These are phyloP conservation scores for Cacatua alba DNA, from an alignment of 2,113 vertebrate genomes.

Conservation along the genomic window DNA sequence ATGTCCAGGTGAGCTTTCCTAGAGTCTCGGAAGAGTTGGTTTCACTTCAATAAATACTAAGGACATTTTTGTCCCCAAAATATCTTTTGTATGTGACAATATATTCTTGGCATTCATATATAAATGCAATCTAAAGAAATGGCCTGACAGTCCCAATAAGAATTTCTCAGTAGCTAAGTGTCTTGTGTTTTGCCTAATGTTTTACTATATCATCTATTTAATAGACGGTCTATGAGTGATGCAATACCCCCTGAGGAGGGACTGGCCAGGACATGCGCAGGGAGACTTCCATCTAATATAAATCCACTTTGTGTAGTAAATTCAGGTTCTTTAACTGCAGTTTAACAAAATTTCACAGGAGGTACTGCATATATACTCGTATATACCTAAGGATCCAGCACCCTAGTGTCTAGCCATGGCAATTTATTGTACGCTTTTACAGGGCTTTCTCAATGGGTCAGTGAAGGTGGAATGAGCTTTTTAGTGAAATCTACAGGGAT, in stretches of 20 bases:
- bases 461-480: not conserved
- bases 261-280: not conserved
- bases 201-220: not conserved
- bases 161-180: conserved; percentile 11
- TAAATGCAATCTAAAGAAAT: conserved; percentile 3
- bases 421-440: not conserved
- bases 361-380: not conserved
- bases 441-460: not conserved
- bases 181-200: conserved; percentile 20
- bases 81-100: not conserved
- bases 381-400: not conserved
- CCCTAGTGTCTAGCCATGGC: not conserved
- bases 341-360: not conserved
- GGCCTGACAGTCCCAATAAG: not conserved
- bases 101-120: not conserved
- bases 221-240: not conserved
- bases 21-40: not conserved
- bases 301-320: not conserved
- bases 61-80: not conserved
- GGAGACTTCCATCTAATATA: not conserved
- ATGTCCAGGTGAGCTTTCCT: not conserved
- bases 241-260: not conserved
- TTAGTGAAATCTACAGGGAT: not conserved
- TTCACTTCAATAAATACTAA: not conserved
- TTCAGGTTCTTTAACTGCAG: not conserved